Conservation (phyloP, 1,140 invertebrate genomes). For the Chironomus striatipennis region DNA sequence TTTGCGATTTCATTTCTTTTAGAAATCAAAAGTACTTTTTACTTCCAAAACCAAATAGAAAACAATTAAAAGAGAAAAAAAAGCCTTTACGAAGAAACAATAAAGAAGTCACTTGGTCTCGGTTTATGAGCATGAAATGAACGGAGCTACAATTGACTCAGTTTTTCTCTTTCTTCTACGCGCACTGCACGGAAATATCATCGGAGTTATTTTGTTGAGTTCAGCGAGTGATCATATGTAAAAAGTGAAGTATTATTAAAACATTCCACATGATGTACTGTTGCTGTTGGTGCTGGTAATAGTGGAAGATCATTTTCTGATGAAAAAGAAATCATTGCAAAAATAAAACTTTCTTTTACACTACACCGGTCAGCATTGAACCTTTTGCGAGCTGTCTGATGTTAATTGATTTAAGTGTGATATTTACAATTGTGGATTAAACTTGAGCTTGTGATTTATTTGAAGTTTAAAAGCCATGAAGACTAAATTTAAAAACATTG, state of each 20-base stretch:
- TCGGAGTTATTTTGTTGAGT: not conserved
- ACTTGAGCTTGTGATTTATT: not conserved
- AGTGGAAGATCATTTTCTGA: no score
- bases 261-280: not conserved
- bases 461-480: no score
- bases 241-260: not conserved
- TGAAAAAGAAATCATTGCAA: no score
- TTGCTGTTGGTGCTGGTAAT: not conserved
- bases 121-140: slow-evolving; percentile 19
- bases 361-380: not conserved
- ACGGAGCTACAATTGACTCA: slow-evolving; percentile 14
- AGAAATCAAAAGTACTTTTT: slow-evolving; percentile 14
- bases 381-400: not conserved
- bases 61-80: slow-evolving; percentile 13
- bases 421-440: not conserved
- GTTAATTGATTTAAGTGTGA: not conserved
- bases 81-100: not conserved
- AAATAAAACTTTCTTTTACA: slow-evolving; percentile 10
- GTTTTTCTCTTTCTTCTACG: not conserved
- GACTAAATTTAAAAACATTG: no score
- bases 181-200: not conserved
- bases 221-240: not conserved
- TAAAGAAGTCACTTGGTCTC: slow-evolving; percentile 19
- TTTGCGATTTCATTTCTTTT: not conserved
- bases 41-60: not conserved